These are phyloP conservation scores for Trilocha varians DNA, from an alignment of 2,888 invertebrate species.

Conservation along the genomic window DNA sequence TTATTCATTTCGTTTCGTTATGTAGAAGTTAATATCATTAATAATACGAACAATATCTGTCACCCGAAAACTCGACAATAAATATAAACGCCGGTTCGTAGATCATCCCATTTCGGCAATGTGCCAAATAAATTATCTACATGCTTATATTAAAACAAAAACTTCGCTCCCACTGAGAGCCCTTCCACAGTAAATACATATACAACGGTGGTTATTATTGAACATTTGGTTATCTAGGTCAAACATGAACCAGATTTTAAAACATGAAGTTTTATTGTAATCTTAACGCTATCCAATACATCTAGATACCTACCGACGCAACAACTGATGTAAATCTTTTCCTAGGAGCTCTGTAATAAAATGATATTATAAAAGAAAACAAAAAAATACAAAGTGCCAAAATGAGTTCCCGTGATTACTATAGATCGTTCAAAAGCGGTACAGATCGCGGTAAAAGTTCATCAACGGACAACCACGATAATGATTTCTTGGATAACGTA, in stretches of 20 bases:
- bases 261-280: constrained; percentile 3
- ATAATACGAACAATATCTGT: constrained; percentile 6
- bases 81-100: constrained; percentile 16
- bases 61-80: constrained; percentile 10
- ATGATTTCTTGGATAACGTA: constrained; percentile 56
- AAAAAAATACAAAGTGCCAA: constrained; percentile 13
- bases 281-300: constrained; percentile 48
- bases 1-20: no score
- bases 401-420: constrained; percentile 60
- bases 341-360: constrained; percentile 4
- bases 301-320: constrained; percentile 18
- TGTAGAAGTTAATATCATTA: background rate
- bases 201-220: constrained; percentile 29
- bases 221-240: constrained; percentile 29
- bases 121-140: constrained; percentile 26
- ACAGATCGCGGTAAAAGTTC: constrained; percentile 17
- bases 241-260: constrained; percentile 23
- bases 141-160: constrained; percentile 24
- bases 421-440: constrained; percentile 47
- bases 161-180: constrained; percentile 34
- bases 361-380: constrained; percentile 1
- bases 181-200: constrained; percentile 36
- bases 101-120: constrained; percentile 24
- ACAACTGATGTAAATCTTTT: constrained; percentile 12
- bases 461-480: constrained; percentile 29